Evolutionary conservation across 2,797 vertebrate species (phyloP).

Genomic region (Gambelia wislizenii): DNA sequence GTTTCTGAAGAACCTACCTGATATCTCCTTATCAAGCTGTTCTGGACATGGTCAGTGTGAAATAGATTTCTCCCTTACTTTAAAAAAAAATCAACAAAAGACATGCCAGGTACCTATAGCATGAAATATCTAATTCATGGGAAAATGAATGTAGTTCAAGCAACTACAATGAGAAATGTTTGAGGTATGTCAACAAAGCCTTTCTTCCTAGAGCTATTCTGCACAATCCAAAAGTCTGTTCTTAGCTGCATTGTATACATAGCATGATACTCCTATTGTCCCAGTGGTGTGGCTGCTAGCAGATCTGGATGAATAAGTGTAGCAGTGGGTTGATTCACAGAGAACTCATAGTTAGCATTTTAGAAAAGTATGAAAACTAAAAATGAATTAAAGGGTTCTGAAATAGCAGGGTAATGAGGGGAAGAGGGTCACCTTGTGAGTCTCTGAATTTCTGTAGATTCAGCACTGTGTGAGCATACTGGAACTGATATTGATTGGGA

Average conservation of each 20-base stretch:
- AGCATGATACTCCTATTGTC: neutral
- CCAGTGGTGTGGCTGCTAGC: neutral
- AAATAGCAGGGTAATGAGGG: neutral
- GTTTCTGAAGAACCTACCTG: constrained; percentile 15
- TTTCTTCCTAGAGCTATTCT: neutral
- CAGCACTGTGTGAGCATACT: neutral
- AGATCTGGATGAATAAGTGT: too few relatives aligned
- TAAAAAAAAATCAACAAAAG: constrained; percentile 1
- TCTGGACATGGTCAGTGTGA: neutral
- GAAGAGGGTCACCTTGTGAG: neutral
- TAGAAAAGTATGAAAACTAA: neutral
- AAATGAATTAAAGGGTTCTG: neutral
- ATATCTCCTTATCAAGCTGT: constrained; percentile 17
- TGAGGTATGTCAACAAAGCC: constrained; percentile 4
- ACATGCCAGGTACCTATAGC: neutral
- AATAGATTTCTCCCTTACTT: rapidly evolving
- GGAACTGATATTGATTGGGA: neutral
- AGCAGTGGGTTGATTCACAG: too few relatives aligned
- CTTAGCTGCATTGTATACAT: neutral
- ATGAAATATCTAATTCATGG: constrained; percentile 45
- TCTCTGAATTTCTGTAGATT: neutral
- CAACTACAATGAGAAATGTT: neutral
- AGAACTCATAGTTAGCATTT: neutral
- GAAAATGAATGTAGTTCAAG: constrained; percentile 1
- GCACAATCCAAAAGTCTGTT: neutral